A percentile compares a stretch with the other conserved stretches of the same genome.
phyloP scores from a whole-genome alignment of 2,797 vertebrate genomes.

The Channa striata region DNA sequence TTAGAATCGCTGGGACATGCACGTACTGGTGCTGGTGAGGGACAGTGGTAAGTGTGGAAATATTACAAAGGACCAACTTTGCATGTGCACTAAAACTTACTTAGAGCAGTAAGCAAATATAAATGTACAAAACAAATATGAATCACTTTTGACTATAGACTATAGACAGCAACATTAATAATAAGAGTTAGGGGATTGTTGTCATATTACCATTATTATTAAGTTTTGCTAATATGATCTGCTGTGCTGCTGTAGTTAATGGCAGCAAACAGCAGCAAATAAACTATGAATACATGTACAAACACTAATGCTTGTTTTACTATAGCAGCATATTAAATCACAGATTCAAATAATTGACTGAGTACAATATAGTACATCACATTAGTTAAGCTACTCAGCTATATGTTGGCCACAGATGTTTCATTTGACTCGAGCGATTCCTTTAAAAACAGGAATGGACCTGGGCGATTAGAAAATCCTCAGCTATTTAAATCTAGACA shows the following conservation, averaged over 20 bases:
- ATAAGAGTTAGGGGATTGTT: neutral
- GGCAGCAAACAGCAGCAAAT: too few species aligned
- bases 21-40: neutral
- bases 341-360: too few species aligned
- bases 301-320: too few species aligned
- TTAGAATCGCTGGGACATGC: neutral
- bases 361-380: too few species aligned
- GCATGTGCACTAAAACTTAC: too few species aligned
- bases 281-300: too few species aligned
- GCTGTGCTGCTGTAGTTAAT: neutral
- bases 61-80: too few species aligned
- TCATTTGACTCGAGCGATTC: conserved; percentile 23
- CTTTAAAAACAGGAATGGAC: conserved; percentile 25
- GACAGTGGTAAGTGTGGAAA: neutral
- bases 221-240: neutral
- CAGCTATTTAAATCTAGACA: neutral
- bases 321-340: too few species aligned
- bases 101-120: neutral
- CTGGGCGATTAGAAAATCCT: conserved; percentile 25
- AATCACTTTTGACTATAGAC: neutral
- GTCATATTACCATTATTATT: neutral
- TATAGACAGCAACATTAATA: neutral
- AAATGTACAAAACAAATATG: neutral
- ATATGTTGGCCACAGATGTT: too few species aligned
- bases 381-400: too few species aligned